These are phyloP conservation scores for Pachycephala philippinensis DNA, from an alignment of 2,113 vertebrate species.

Conservation along the genomic window DNA sequence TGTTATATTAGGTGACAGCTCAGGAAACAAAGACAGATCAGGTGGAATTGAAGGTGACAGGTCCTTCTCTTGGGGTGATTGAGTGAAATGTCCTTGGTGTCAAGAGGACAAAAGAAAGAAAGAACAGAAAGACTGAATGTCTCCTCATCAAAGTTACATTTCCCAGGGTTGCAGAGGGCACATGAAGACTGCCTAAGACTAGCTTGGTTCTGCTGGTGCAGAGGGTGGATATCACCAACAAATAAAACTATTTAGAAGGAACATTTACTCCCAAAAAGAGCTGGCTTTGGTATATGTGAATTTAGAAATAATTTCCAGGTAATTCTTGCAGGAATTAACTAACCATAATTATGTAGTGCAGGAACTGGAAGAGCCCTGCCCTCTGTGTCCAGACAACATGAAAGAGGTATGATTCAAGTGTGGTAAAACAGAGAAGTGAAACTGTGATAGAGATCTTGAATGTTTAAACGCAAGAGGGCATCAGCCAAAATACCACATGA, in stretches of 20 bases:
- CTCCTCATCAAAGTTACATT: neutral
- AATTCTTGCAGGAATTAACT: neutral
- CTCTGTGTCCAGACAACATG: neutral
- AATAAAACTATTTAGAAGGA: neutral
- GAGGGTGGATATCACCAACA: neutral
- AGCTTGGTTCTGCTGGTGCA: neutral
- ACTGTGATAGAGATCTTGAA: neutral
- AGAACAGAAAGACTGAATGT: neutral
- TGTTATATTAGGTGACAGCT: neutral
- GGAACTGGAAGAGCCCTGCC: neutral
- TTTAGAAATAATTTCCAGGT: neutral
- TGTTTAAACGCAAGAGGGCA: neutral
- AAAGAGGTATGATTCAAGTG: neutral
- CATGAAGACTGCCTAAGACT: neutral
- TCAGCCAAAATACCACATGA: neutral
- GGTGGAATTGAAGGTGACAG: neutral
- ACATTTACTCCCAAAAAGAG: neutral
- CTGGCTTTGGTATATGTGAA: neutral
- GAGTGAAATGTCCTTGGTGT: neutral
- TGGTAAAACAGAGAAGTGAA: neutral
- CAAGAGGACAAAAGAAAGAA: neutral
- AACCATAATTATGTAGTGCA: neutral
- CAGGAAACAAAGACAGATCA: neutral
- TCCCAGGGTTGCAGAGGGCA: neutral
- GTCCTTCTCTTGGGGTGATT: neutral